Percentiles rank a stretch among this genome's conserved stretches.
phyloP scores from a whole-genome alignment of 2,113 vertebrate genomes.

The Chelonoidis abingdonii region DNA sequence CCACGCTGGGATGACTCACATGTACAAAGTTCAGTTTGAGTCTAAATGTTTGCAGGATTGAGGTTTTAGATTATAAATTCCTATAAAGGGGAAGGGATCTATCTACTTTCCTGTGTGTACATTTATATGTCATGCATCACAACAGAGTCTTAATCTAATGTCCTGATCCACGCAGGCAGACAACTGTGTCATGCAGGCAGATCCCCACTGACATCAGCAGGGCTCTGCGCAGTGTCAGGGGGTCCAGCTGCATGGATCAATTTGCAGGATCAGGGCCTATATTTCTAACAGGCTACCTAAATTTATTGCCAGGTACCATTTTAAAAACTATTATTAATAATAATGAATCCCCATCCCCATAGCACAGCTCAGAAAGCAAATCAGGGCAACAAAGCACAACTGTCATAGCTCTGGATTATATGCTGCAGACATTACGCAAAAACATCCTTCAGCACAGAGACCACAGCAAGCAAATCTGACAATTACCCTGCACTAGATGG shows the following conservation, averaged over 20 bases:
- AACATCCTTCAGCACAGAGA: background rate
- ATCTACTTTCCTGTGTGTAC: background rate
- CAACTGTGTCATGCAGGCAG: background rate
- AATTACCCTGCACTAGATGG: too few species aligned
- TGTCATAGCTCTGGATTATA: background rate
- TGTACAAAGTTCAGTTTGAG: background rate
- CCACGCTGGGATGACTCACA: background rate
- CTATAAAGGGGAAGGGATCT: background rate
- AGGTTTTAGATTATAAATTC: background rate
- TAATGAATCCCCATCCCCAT: background rate
- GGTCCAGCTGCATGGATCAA: background rate
- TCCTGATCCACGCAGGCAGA: background rate
- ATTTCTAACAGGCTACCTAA: background rate
- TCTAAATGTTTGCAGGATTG: background rate
- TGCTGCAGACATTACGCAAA: background rate
- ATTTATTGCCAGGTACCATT: background rate
- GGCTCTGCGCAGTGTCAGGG: background rate
- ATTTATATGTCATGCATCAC: background rate
- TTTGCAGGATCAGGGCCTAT: background rate
- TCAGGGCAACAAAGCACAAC: background rate
- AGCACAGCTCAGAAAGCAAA: background rate
- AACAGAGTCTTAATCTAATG: background rate
- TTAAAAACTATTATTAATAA: background rate
- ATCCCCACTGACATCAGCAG: background rate
- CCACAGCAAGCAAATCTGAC: too few species aligned